Base-by-base conservation (phyloP, 2,888 invertebrate genomes). In the Crossocerus cetratus region DNA sequence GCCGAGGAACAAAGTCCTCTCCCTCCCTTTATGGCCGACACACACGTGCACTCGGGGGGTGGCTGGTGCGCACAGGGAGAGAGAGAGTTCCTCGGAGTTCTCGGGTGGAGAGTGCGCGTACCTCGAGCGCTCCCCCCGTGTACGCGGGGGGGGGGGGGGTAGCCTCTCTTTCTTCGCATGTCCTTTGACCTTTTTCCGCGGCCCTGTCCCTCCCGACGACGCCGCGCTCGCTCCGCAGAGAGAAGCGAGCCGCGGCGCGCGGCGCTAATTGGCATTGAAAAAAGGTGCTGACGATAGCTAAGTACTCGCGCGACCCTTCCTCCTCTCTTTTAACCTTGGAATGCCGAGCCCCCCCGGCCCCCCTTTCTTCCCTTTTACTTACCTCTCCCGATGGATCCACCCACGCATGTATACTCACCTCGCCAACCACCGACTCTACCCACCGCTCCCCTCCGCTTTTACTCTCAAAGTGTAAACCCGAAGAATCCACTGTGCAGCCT, bases 231-330 rank as follows among this genome's bases (percentile, higher is more conserved):
- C 66, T 53, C 64, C 69, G 75, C 74, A 22, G 67, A 59, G 73
- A 73, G 66, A 83, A 83, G 67, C 77, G 79, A 79, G 73, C 81
- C 78, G 72, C 4, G 32, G 32, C 72, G 64, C 77, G 79, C 78
- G 81, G 74, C 83, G 86, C 83, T 88, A 88, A 88, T 88, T 88
- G 88, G 87, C 85, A 88, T 88, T 88, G 86, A 88, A 84, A 86
- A 87, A 87, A 88, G 88, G 88, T 86, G 87, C 78, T 80, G 86
- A 86, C 83, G 85, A 85, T 84, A 79, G 82, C 82, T 83, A 84
- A 86, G 86, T 84, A 81, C 81, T 69, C 74, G 75, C 69, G 65
- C 67, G 56, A 60, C 44, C 21, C 59, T 42, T 22, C 21, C 32
- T 32, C 32, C 5, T 32, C 32, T 32, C 32, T 32, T 32, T 32